Evolutionary conservation across 2,113 vertebrate species (phyloP).

Genomic region (Trogon melanurus): DNA sequence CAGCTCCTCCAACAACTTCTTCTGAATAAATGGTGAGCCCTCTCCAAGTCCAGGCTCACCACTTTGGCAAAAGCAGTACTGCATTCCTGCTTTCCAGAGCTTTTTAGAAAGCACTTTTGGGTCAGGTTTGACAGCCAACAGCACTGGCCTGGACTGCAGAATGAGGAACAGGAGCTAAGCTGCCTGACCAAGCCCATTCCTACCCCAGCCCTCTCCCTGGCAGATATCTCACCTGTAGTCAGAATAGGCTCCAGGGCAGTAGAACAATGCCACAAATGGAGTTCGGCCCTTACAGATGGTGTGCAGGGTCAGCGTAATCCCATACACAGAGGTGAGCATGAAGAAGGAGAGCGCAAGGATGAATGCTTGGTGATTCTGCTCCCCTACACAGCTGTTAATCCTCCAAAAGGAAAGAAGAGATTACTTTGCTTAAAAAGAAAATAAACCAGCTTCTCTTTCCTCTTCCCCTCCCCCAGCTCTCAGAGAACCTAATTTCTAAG

Average conservation of each 20-base stretch:
- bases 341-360: slow-evolving; percentile 90
- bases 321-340: slow-evolving; percentile 90
- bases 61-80: background rate
- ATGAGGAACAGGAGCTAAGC: background rate
- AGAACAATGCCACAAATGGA: slow-evolving; percentile 85
- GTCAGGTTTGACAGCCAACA: background rate
- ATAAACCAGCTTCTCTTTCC: background rate
- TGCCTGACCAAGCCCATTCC: background rate
- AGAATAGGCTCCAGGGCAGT: slow-evolving; percentile 92
- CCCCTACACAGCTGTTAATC: slow-evolving; percentile 98
- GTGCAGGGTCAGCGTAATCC: slow-evolving; percentile 88
- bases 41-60: background rate
- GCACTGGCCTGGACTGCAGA: background rate
- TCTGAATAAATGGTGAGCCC: background rate
- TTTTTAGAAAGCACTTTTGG: background rate
- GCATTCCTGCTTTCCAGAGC: background rate
- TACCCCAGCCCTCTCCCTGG: background rate
- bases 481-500: background rate
- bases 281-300: slow-evolving; percentile 84
- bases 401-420: slow-evolving; percentile 74
- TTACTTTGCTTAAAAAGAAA: slow-evolving; percentile 8
- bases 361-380: slow-evolving; percentile 92
- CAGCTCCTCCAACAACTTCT: background rate
- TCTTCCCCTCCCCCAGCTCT: background rate
- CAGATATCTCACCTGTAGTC: slow-evolving; percentile 85